Evolutionary conservation across 2,888 invertebrate genomes (phyloP).

Genomic region (Mesorhabditis spiculigera): DNA sequence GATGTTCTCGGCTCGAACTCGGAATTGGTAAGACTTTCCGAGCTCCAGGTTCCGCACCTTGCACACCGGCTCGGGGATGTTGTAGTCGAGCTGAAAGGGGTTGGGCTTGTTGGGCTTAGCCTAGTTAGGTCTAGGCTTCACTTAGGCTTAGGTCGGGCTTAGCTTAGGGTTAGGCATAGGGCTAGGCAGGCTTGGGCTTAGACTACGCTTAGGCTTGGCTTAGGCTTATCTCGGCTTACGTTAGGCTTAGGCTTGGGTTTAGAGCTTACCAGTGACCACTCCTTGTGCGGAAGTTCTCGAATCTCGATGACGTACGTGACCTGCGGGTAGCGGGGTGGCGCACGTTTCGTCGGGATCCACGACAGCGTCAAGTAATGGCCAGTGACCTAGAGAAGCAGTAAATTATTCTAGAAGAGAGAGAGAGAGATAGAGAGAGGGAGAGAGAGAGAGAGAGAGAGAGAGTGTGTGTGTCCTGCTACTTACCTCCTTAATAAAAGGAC

Average conservation of each 20-base stretch:
- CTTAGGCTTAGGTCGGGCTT: too few species aligned
- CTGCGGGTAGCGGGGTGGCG: conserved; percentile 76
- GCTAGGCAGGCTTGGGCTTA: too few species aligned
- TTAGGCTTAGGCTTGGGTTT: too few species aligned
- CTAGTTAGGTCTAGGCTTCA: too few species aligned
- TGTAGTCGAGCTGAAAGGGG: conserved; percentile 54
- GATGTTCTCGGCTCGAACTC: conserved; percentile 91
- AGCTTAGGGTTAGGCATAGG: too few species aligned
- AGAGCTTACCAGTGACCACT: conserved; percentile 80
- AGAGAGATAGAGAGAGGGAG: too few species aligned
- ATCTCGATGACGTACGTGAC: conserved; percentile 92
- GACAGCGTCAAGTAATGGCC: conserved; percentile 82
- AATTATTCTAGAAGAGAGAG: too few species aligned
- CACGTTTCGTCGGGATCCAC: conserved; percentile 88
- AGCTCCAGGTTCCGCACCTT: conserved; percentile 85
- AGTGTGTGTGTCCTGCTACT: too few species aligned
- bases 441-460: too few species aligned
- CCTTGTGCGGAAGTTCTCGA: conserved; percentile 83
- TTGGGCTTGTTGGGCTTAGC: too few species aligned
- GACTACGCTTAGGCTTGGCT: too few species aligned
- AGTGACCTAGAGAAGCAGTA: conserved; percentile 70
- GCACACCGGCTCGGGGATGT: conserved; percentile 79
- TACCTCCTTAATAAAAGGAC: conserved; percentile 79
- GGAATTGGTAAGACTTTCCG: conserved; percentile 88
- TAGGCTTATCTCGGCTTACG: too few species aligned